These are phyloP conservation scores for Theodoxus fluviatilis DNA, from an alignment of 2,888 invertebrate genomes.

Conservation along the genomic window DNA sequence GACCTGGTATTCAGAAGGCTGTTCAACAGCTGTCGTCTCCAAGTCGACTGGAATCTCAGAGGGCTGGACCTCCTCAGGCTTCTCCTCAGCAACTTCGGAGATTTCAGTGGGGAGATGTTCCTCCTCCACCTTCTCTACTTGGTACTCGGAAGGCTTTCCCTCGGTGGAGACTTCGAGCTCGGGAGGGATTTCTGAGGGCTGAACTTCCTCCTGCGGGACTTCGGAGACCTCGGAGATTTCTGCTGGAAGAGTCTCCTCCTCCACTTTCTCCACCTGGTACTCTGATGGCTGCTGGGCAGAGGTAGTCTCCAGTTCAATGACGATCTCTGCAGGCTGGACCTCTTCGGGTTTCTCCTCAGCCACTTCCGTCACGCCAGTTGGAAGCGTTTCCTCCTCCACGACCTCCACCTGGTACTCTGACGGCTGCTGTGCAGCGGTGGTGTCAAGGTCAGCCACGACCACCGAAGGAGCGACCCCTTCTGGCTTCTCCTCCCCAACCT, in stretches of 20 bases:
- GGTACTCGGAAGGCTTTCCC: constrained; percentile 28
- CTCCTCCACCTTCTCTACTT: constrained; percentile 34
- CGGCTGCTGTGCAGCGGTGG: constrained; percentile 29
- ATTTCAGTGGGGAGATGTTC: constrained; percentile 30
- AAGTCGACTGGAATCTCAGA: constrained; percentile 32
- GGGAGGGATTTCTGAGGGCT: constrained; percentile 26
- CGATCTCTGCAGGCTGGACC: constrained; percentile 27
- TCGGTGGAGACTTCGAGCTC: constrained; percentile 25
- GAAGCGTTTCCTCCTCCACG: constrained; percentile 30
- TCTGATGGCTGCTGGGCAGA: constrained; percentile 26
- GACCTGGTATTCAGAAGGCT: constrained; percentile 30
- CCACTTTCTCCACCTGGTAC: constrained; percentile 23
- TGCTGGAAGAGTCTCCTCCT: constrained; percentile 25
- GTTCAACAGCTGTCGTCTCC: constrained; percentile 27
- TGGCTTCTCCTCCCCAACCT: constrained; percentile 24
- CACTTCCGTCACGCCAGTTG: constrained; percentile 30
- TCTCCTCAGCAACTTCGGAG: constrained; percentile 26
- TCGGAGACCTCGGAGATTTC: constrained; percentile 30
- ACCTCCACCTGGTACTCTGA: constrained; percentile 29
- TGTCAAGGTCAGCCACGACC: constrained; percentile 25
- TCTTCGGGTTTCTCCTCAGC: constrained; percentile 26
- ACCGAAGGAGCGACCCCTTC: constrained; percentile 29
- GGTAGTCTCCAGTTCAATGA: constrained; percentile 28
- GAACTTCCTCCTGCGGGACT: constrained; percentile 24
- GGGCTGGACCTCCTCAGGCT: constrained; percentile 30